Evolutionary conservation across 2,888 invertebrate genomes (phyloP).

Genomic region (Disparrhopalites patrizii): DNA sequence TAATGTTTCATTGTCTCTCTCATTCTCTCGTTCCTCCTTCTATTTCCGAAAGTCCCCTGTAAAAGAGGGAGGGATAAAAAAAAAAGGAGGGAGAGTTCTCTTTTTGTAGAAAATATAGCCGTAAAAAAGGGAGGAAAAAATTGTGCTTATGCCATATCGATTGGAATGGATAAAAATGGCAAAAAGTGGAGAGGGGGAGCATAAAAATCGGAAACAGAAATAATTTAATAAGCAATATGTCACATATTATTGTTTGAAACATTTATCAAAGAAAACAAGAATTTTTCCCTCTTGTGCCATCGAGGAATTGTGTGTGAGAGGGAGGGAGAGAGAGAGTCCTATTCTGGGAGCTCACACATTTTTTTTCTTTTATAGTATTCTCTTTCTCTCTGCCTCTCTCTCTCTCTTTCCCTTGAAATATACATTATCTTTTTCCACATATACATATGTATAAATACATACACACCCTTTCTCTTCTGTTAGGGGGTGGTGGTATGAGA

Average conservation of each 20-base stretch:
- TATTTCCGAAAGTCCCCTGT: no score
- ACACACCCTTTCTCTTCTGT: background rate
- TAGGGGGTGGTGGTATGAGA: no score
- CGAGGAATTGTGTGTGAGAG: slow-evolving; percentile 19
- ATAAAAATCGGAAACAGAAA: slow-evolving; percentile 41
- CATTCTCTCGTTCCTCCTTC: no score
- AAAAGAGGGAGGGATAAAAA: slow-evolving; percentile 5
- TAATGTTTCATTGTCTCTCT: no score
- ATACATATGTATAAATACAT: no score
- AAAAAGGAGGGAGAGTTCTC: slow-evolving; percentile 2
- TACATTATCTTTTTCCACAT: slow-evolving; percentile 3
- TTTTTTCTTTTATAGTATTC: no score
- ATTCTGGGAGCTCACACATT: no score
- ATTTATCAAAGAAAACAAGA: slow-evolving; percentile 36
- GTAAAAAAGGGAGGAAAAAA: slow-evolving; percentile 13
- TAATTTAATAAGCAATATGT: slow-evolving; percentile 48
- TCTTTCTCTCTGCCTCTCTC: background rate
- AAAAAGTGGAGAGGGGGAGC: slow-evolving; percentile 24
- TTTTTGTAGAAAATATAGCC: slow-evolving; percentile 21
- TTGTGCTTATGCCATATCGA: slow-evolving; percentile 30
- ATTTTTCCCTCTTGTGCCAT: slow-evolving; percentile 36
- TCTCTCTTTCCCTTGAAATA: background rate
- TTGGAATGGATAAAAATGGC: slow-evolving; percentile 27
- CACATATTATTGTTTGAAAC: slow-evolving; percentile 44
- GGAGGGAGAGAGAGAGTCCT: no score